A percentile compares a stretch with the other conserved stretches of the same genome.
These are phyloP conservation scores for Cistogaster globosa DNA, from an alignment of 2,888 invertebrate species.

Conservation along the genomic window DNA sequence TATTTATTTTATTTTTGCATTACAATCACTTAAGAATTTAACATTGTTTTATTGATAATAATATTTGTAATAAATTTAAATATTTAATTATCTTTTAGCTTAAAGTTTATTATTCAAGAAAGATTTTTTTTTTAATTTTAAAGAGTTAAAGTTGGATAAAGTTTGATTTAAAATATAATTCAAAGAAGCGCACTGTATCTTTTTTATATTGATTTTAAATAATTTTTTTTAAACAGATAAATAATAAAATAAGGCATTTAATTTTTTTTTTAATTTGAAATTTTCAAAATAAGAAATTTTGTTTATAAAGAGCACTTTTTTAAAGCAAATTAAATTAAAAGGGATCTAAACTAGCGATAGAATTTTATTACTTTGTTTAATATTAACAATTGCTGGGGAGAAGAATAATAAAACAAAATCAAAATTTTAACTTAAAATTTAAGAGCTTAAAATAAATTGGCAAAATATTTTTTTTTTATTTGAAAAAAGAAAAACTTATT, in stretches of 20 bases:
- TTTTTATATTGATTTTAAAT: too few species aligned
- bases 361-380: constrained; percentile 20
- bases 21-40: constrained; percentile 55
- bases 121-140: neutral
- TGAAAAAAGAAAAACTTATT: constrained; percentile 46
- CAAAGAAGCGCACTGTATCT: constrained; percentile 21
- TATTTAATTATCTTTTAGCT: constrained; percentile 18
- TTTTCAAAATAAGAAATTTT: constrained; percentile 16
- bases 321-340: constrained; percentile 23
- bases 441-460: constrained; percentile 23
- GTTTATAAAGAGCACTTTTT: neutral
- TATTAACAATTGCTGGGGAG: constrained; percentile 56
- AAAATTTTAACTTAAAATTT: constrained; percentile 33
- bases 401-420: neutral
- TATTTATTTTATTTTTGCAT: constrained; percentile 44
- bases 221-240: too few species aligned
- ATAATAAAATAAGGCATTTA: neutral
- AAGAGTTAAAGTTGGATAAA: constrained; percentile 6
- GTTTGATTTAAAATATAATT: neutral
- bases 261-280: neutral
- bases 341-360: neutral
- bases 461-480: constrained; percentile 7
- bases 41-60: constrained; percentile 47
- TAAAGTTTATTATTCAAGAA: constrained; percentile 25
- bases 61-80: constrained; percentile 55